A percentile compares a stretch with the other conserved stretches of the same genome.
phyloP scores from a whole-genome alignment of 92 coral and sea anemone species.

The Montipora capitata region DNA sequence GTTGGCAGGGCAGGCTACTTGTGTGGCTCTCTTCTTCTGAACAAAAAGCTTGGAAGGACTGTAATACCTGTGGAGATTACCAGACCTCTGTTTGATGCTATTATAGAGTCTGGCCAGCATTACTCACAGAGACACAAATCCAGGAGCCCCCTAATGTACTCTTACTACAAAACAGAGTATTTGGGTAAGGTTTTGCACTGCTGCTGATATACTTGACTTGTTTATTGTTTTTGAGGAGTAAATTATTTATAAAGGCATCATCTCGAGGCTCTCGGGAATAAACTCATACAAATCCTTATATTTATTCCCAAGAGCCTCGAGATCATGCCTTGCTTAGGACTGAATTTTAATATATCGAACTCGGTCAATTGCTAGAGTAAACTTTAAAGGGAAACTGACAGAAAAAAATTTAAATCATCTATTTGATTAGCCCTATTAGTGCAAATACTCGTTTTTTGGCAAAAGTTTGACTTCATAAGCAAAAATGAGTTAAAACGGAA shows the following conservation, averaged over 20 bases:
- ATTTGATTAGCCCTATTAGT: too few relatives aligned
- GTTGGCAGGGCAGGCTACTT: constrained; percentile 97
- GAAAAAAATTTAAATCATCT: neutral
- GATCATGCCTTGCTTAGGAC: too few relatives aligned
- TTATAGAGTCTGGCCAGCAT: constrained; percentile 81
- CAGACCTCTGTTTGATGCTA: constrained; percentile 82
- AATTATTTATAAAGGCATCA: too few relatives aligned
- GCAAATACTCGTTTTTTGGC: too few relatives aligned
- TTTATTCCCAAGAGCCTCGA: too few relatives aligned
- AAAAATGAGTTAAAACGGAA: too few relatives aligned
- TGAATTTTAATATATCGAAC: too few relatives aligned
- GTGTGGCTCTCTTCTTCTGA: constrained; percentile 84
- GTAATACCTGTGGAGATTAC: constrained; percentile 84
- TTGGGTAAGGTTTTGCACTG: constrained; percentile 62
- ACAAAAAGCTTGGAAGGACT: constrained; percentile 76
- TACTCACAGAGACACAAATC: constrained; percentile 80
- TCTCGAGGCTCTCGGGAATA: too few relatives aligned
- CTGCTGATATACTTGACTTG: neutral
- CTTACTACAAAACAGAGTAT: constrained; percentile 91
- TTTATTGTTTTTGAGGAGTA: neutral
- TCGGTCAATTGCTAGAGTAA: too few relatives aligned
- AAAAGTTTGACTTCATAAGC: too few relatives aligned
- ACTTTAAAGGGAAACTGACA: too few relatives aligned
- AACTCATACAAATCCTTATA: too few relatives aligned
- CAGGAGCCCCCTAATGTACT: constrained; percentile 88